Evolutionary conservation across 2,113 vertebrate genomes (phyloP), one percentile per base, ranked within the genome.

Genomic region (Elgaria multicarinata): DNA sequence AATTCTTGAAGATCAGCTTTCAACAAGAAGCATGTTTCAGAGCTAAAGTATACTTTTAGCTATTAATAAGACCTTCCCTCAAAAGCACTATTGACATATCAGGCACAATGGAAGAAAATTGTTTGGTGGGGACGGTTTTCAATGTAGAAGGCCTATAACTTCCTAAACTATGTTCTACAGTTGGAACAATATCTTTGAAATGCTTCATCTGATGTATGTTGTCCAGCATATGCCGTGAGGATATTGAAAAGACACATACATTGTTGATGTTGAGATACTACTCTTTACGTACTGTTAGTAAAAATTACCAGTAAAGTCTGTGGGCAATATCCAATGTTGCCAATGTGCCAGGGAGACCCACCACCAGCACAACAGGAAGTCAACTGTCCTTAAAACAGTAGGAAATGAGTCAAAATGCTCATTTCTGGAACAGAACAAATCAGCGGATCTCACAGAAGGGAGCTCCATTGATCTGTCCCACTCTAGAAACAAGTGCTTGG

Each of bases 1-100:
- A 92, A 95, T 94, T 95, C 92, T 89, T 93, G 7, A 58, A 85
- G 92, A 92, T 95, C 94, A 95, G 72, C 18, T 95, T 95, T 90
- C 95, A 93, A 26, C 71, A 26, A 94, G 90, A 94, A 94, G 58
- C 28, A 69, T 90, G 83, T 87, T 93, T 90, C 91, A 71, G 64
- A 90, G 18, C 55, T 6, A 93, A 62, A 42, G 24, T 14, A 22
- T 87, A 87, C 89, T 95, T 94, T 92, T 62, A 93, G 87, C 80
- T 94, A 96, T 95, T 91, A 95, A 85, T 93, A 96, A 93, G 18
- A 92, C 93, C 88, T 90, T 76, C 58, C 79, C 84, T 46, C 86
- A 86, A 76, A 79, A 33, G 78, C 69, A 67, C 66, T 39, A 83
- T 77, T 79, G 85, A 76, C 31, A 18, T 1, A 79, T 26, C 77